Percentiles rank a stretch among this genome's conserved stretches.
These are phyloP conservation scores for Syngnathus acus DNA, from an alignment of 2,797 vertebrate species.

Conservation along the genomic window DNA sequence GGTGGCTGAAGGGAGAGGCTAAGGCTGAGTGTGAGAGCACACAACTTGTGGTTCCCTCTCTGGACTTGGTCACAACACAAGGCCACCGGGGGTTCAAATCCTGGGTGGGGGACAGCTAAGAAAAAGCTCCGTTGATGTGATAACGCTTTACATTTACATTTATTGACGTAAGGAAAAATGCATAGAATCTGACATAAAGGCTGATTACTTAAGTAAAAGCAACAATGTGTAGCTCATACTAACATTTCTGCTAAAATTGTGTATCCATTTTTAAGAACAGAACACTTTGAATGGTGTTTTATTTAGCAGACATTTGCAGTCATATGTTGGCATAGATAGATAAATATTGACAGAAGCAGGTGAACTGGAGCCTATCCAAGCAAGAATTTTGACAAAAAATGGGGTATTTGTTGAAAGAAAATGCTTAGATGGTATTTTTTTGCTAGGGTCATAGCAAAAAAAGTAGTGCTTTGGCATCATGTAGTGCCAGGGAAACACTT, in stretches of 20 bases:
- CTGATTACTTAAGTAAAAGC: constrained; percentile 17
- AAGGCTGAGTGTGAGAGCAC: constrained; percentile 64
- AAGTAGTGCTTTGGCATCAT: too few relatives aligned
- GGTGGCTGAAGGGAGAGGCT: constrained; percentile 72
- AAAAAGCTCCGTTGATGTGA: constrained; percentile 49
- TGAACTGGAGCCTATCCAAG: too few relatives aligned
- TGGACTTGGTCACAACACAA: constrained; percentile 58
- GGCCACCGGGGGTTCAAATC: constrained; percentile 63
- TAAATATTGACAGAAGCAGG: too few relatives aligned
- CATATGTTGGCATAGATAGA: too few relatives aligned
- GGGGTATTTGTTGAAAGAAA: too few relatives aligned
- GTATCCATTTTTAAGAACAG: too few relatives aligned
- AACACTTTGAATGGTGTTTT: too few relatives aligned
- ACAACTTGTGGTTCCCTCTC: constrained; percentile 54
- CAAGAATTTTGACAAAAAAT: too few relatives aligned
- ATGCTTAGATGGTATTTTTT: too few relatives aligned
- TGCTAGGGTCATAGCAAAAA: too few relatives aligned
- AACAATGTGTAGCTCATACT: not conserved
- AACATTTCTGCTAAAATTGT: not conserved
- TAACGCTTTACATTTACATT: constrained; percentile 27
- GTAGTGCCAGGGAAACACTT: too few relatives aligned
- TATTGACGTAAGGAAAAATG: constrained; percentile 11
- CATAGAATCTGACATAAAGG: constrained; percentile 33
- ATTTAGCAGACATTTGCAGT: too few relatives aligned
- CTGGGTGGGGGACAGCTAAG: constrained; percentile 50